Percentiles rank a stretch among this genome's conserved stretches.
These are phyloP conservation scores for Trichoplusia ni DNA, from an alignment of 1,140 invertebrate species.

Conservation along the genomic window DNA sequence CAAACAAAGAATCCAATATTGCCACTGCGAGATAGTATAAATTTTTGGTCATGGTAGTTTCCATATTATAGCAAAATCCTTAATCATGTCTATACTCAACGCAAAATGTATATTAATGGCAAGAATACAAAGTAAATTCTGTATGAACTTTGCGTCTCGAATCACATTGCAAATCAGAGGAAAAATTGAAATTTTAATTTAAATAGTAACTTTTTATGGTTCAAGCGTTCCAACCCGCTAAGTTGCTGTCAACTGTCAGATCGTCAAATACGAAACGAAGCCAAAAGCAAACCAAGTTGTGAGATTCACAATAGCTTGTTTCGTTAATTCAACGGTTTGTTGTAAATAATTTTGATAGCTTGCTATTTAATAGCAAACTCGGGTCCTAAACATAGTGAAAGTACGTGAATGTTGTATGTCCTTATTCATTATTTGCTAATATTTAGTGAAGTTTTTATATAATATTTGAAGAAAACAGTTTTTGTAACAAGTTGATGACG, in stretches of 20 bases:
- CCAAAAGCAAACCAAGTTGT: conserved; percentile 11
- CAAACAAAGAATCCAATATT: no score
- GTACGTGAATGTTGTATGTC: neutral
- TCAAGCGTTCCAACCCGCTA: neutral
- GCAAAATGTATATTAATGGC: no score
- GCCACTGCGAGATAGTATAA: no score
- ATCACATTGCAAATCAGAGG: no score
- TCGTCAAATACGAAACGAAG: conserved; percentile 4
- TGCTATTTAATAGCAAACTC: no score
- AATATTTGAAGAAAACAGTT: conserved; percentile 1
- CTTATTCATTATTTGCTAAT: neutral
- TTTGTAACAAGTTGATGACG: neutral
- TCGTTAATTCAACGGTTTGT: neutral
- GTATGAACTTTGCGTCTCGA: no score
- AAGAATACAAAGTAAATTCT: no score
- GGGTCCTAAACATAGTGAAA: no score
- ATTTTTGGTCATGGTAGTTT: no score
- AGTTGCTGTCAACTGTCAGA: neutral
- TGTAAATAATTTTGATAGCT: neutral
- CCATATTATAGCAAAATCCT: no score
- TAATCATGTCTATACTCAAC: no score
- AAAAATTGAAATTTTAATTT: no score
- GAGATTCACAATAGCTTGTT: conserved; percentile 8
- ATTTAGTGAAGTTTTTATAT: conserved; percentile 2
- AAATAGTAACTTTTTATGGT: neutral